Conservation (phyloP, 2,113 vertebrate species). For the Collichthys lucidus region DNA sequence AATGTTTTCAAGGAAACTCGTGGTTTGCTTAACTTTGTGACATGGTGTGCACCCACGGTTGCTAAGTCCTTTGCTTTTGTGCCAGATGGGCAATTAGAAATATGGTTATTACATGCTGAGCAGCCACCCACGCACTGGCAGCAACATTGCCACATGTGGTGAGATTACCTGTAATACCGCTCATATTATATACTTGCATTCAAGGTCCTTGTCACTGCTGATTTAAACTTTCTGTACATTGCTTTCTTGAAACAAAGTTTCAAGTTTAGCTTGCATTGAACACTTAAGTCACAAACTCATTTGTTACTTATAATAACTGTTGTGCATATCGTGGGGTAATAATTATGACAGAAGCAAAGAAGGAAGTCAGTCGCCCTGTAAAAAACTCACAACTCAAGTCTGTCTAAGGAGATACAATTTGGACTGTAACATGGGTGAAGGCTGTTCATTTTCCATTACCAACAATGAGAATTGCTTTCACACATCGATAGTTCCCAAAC, state of each 20-base stretch:
- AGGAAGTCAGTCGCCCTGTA: neutral
- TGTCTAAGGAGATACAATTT: neutral
- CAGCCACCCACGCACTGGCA: constrained; percentile 68
- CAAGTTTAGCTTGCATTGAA: constrained; percentile 1
- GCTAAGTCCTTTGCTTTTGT: constrained; percentile 46
- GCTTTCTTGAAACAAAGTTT: neutral
- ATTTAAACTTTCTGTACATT: constrained; percentile 21
- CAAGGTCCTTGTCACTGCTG: constrained; percentile 51
- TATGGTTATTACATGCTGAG: constrained; percentile 67
- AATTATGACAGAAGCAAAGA: neutral
- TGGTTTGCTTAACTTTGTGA: constrained; percentile 48
- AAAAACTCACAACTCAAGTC: neutral
- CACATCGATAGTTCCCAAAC: neutral
- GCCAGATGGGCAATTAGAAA: constrained; percentile 78
- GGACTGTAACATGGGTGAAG: neutral
- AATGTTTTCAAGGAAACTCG: constrained; percentile 34
- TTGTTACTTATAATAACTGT: no score
- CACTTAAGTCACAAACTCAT: neutral
- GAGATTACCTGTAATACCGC: constrained; percentile 65
- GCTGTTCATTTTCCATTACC: constrained; percentile 1
- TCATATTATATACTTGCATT: constrained; percentile 38
- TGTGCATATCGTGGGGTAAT: neutral
- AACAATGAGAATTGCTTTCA: neutral
- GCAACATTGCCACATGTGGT: constrained; percentile 67
- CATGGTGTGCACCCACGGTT: constrained; percentile 22